Evolutionary conservation across 2,113 vertebrate genomes (phyloP).

Genomic region (Corvus cornix): DNA sequence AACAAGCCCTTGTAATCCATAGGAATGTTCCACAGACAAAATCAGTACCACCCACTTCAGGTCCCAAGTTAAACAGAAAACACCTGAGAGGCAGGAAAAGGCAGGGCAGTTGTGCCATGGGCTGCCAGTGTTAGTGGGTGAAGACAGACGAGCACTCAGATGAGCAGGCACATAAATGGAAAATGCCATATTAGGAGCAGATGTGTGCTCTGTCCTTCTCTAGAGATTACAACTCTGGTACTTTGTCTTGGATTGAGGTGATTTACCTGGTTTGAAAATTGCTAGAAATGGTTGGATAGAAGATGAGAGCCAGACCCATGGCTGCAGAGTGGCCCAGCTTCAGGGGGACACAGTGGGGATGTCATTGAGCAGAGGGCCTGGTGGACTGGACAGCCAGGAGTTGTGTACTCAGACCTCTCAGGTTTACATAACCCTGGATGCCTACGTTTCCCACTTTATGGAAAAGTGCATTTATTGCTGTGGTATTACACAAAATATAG

Average conservation of each 20-base stretch:
- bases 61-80: not conserved
- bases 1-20: not conserved
- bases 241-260: not conserved
- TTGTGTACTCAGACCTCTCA: not conserved
- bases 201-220: not conserved
- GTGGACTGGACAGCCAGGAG: not conserved
- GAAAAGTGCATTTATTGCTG: not conserved
- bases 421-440: fast-evolving
- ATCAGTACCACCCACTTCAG: not conserved
- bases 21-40: not conserved
- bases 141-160: not conserved
- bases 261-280: not conserved
- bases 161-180: not conserved
- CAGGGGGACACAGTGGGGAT: not conserved
- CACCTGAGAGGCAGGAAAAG: not conserved
- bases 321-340: not conserved
- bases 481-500: not conserved
- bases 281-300: not conserved
- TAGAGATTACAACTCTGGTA: not conserved
- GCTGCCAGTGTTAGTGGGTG: not conserved
- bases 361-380: not conserved
- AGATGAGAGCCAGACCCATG: not conserved
- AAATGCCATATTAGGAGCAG: not conserved
- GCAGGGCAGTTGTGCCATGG: not conserved
- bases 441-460: not conserved